Conservation (phyloP, 1,140 invertebrate genomes). For the Oreohelix idahoensis region DNA sequence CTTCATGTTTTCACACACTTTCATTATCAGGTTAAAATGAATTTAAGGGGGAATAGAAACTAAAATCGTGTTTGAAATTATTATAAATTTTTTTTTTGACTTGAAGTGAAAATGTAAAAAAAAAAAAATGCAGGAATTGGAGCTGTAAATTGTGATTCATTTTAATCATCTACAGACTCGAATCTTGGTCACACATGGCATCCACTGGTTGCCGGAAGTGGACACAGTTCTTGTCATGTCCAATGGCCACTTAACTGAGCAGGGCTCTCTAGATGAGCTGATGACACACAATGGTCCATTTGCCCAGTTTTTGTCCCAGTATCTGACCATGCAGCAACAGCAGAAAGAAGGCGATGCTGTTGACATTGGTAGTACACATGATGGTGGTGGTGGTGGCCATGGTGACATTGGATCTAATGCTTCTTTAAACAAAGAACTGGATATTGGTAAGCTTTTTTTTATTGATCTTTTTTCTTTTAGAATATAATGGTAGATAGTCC, state of each 20-base stretch:
- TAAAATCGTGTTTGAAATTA: no score
- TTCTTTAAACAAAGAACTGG: neutral
- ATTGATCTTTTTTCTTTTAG: no score
- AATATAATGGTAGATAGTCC: no score
- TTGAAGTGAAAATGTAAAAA: no score
- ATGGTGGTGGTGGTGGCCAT: neutral
- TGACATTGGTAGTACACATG: neutral
- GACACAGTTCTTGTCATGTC: conserved; percentile 67
- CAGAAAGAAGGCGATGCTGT: neutral
- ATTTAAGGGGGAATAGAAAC: no score
- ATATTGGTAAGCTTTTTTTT: neutral
- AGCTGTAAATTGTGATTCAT: no score
- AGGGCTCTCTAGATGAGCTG: conserved; percentile 66
- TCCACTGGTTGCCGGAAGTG: conserved; percentile 64
- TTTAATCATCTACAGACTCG: conserved; percentile 51
- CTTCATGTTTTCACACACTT: no score
- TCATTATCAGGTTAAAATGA: no score
- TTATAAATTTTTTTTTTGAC: no score
- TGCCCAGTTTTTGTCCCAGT: conserved; percentile 52
- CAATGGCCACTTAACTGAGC: conserved; percentile 63
- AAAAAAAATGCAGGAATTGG: no score
- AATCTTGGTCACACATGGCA: conserved; percentile 67
- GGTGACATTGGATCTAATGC: neutral
- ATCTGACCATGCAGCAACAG: conserved; percentile 28
- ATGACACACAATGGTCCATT: conserved; percentile 54